Conservation (phyloP, 1,140 invertebrate species). For the Spodoptera frugiperda region DNA sequence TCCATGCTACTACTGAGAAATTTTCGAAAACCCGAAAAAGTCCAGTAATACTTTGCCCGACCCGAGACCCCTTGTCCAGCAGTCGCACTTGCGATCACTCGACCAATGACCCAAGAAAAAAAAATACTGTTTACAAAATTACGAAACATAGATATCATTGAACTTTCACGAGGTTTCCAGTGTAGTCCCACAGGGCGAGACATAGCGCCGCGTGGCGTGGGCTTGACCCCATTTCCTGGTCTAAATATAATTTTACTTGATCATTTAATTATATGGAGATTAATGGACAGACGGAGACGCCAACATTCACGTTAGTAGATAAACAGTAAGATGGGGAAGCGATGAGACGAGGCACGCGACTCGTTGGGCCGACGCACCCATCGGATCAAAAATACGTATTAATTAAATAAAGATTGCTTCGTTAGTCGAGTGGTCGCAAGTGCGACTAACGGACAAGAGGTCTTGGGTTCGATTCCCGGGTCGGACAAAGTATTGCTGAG, state of each 20-base stretch:
- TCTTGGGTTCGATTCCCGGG: no score
- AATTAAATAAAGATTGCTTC: constrained; percentile 18
- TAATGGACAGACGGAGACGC: constrained; percentile 79
- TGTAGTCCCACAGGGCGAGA: constrained; percentile 63
- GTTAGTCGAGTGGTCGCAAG: no score
- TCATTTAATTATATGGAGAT: constrained; percentile 85
- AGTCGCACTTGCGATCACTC: no score
- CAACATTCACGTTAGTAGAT: constrained; percentile 76
- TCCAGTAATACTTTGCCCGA: no score
- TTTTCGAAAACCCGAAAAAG: no score
- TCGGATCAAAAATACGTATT: constrained; percentile 5
- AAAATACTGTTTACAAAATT: constrained; percentile 33
- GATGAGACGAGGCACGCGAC: constrained; percentile 51
- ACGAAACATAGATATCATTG: constrained; percentile 49
- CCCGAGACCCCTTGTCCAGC: no score
- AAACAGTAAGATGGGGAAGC: constrained; percentile 71
- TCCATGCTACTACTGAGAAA: no score
- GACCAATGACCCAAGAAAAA: not conserved
- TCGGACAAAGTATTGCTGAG: no score
- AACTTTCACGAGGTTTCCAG: constrained; percentile 54
- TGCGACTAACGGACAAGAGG: no score
- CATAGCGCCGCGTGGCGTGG: constrained; percentile 64
- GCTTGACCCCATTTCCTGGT: constrained; percentile 78
- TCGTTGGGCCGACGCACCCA: constrained; percentile 17
- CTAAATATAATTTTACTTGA: constrained; percentile 85